Evolutionary conservation across 2,888 invertebrate species (phyloP).

Genomic region (Mythimna impura): DNA sequence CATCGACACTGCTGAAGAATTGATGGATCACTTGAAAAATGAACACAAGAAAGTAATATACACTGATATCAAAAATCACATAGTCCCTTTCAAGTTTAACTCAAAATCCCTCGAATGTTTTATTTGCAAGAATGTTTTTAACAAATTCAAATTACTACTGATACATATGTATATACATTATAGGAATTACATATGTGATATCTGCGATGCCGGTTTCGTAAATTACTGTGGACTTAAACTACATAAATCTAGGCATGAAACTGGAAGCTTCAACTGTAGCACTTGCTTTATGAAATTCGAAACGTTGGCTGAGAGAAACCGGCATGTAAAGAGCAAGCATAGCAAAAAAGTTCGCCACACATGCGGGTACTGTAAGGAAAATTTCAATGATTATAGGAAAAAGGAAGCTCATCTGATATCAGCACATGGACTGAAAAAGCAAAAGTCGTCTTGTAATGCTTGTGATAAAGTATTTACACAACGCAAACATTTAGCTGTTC

Average conservation of each 20-base stretch:
- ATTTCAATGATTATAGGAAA: slow-evolving; percentile 79
- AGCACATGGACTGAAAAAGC: slow-evolving; percentile 70
- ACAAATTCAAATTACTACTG: slow-evolving; percentile 36
- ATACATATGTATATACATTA: slow-evolving; percentile 60
- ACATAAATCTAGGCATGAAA: slow-evolving; percentile 76
- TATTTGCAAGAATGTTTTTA: slow-evolving; percentile 42
- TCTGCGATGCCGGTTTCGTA: slow-evolving; percentile 76
- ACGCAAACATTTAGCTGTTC: slow-evolving; percentile 83
- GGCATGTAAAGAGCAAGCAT: slow-evolving; percentile 69
- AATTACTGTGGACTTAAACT: slow-evolving; percentile 64
- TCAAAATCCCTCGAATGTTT: slow-evolving; percentile 32
- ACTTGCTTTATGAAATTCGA: slow-evolving; percentile 71
- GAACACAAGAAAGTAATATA: slow-evolving; percentile 68
- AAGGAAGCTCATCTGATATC: slow-evolving; percentile 79
- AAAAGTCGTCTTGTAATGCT: slow-evolving; percentile 79
- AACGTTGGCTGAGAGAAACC: slow-evolving; percentile 67
- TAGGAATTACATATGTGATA: slow-evolving; percentile 75
- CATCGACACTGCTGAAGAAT: slow-evolving; percentile 60
- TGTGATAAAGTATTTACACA: slow-evolving; percentile 85
- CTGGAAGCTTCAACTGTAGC: slow-evolving; percentile 69
- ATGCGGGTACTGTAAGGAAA: slow-evolving; percentile 76
- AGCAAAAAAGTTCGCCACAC: slow-evolving; percentile 65
- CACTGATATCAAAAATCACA: slow-evolving; percentile 70
- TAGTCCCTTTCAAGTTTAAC: slow-evolving; percentile 69
- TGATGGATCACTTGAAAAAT: slow-evolving; percentile 68